Conservation (phyloP, 2,797 vertebrate species). For the Falco columbarius region DNA sequence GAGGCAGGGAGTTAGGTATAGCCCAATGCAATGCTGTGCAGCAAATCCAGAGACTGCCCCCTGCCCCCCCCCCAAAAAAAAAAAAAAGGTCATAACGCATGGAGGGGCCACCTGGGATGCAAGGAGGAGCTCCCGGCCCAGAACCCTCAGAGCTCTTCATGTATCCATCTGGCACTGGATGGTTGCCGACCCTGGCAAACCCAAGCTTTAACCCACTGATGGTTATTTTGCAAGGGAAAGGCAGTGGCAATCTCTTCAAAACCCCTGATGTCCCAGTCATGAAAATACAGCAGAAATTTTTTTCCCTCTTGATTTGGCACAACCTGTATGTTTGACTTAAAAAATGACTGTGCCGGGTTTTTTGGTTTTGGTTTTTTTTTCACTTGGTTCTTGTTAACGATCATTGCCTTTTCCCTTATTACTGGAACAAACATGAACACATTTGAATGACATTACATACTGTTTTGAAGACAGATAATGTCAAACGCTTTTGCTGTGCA, state of each 20-base stretch:
- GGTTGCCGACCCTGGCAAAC: accelerated
- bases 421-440: slow-evolving; percentile 6
- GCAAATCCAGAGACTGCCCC: neutral
- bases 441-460: neutral
- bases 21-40: accelerated
- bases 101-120: accelerated
- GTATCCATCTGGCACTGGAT: neutral
- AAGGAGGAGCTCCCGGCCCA: neutral
- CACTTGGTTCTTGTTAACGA: slow-evolving; percentile 22
- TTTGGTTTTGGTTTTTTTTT: neutral
- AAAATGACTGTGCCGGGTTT: neutral
- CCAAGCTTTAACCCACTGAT: accelerated
- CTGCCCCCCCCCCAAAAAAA: no score
- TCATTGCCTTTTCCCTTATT: neutral
- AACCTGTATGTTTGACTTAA: neutral
- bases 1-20: neutral
- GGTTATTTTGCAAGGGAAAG: neutral
- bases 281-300: neutral
- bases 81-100: neutral
- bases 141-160: accelerated
- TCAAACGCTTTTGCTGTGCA: neutral
- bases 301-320: neutral
- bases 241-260: neutral
- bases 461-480: neutral
- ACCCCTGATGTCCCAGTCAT: neutral